A percentile compares a stretch with the other conserved stretches of the same genome.
These are phyloP conservation scores for Melanogrammus aeglefinus DNA, from an alignment of 2,797 vertebrate species.

Conservation along the genomic window DNA sequence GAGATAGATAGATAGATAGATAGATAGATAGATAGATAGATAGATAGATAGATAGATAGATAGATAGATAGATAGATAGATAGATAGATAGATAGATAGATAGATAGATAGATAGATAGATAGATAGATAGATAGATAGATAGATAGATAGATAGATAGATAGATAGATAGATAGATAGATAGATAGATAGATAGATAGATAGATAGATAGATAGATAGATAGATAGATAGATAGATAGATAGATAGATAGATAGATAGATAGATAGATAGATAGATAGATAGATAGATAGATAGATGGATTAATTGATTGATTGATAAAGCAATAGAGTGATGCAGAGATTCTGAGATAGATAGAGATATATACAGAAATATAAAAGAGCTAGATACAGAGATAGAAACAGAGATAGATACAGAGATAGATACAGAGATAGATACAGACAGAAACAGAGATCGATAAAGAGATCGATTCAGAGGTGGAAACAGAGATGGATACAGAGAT, in stretches of 20 bases:
- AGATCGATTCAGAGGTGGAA: conserved; percentile 2
- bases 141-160: not conserved
- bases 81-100: not conserved
- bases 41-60: no score
- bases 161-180: not conserved
- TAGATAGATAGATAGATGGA: no score
- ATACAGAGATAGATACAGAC: not conserved
- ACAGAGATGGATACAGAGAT: conserved; percentile 24
- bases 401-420: not conserved
- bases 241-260: not conserved
- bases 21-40: not conserved
- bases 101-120: not conserved
- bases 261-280: no score
- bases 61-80: no score
- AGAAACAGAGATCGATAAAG: not conserved
- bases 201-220: not conserved
- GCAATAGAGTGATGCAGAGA: conserved; percentile 10
- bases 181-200: not conserved
- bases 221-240: conserved; percentile 7
- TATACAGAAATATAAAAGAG: not conserved
- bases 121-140: not conserved
- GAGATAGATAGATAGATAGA: not conserved
- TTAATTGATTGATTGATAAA: not conserved
- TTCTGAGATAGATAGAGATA: not conserved
- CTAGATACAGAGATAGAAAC: not conserved